A percentile compares a stretch with the other conserved stretches of the same genome.
Evolutionary conservation across 1,140 invertebrate genomes (phyloP).

Genomic region (Ceratina calcarata): DNA sequence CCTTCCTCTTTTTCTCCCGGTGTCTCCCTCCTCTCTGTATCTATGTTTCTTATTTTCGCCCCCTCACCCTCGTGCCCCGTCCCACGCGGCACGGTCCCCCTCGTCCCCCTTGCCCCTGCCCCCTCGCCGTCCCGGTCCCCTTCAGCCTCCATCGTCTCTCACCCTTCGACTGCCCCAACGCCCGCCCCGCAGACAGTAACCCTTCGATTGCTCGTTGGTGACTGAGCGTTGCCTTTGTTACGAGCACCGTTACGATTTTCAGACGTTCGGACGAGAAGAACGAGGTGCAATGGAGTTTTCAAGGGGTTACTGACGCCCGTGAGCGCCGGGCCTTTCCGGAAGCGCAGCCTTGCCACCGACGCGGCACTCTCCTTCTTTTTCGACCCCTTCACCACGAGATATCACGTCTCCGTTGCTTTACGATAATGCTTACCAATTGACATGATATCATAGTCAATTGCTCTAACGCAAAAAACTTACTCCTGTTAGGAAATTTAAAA

Average conservation of each 20-base stretch:
- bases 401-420: neutral
- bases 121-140: neutral
- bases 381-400: slow-evolving; percentile 10
- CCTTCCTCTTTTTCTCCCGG: slow-evolving; percentile 56
- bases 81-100: neutral
- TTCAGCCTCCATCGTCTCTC: neutral
- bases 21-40: slow-evolving; percentile 24
- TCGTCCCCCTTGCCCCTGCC: neutral
- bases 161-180: neutral
- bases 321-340: neutral
- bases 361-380: neutral
- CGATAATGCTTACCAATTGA: no score
- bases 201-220: slow-evolving; percentile 48
- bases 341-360: neutral
- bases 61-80: neutral
- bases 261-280: slow-evolving; percentile 6
- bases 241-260: slow-evolving; percentile 40
- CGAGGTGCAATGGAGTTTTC: slow-evolving; percentile 27
- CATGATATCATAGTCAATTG: neutral
- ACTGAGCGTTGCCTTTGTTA: slow-evolving; percentile 33
- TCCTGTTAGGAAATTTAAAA: neutral
- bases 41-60: slow-evolving; percentile 48
- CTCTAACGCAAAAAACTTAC: no score
- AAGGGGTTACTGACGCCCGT: slow-evolving; percentile 16
- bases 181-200: slow-evolving; percentile 27